These are phyloP conservation scores for Pteronura brasiliensis DNA, from an alignment of 2,113 vertebrate genomes.

Conservation along the genomic window DNA sequence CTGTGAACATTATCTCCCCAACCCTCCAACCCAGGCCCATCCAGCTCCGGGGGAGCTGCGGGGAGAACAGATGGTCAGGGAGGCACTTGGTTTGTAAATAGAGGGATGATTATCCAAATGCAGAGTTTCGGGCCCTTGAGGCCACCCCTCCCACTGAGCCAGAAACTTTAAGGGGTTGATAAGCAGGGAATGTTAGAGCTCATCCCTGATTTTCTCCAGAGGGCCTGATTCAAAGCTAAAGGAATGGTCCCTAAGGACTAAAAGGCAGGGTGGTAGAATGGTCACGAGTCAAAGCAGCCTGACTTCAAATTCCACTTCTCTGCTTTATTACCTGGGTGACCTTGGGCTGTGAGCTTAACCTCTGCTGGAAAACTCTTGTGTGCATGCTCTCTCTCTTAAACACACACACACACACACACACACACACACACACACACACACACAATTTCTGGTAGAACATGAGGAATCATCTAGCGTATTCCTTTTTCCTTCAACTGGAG, in stretches of 20 bases:
- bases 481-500: conserved; percentile 2
- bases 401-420: not conserved
- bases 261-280: not conserved
- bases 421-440: not conserved
- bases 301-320: not conserved
- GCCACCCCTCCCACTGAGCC: not conserved
- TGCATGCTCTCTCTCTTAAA: not conserved
- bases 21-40: not conserved
- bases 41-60: not conserved
- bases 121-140: not conserved
- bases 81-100: not conserved
- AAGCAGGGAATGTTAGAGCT: not conserved
- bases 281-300: not conserved
- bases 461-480: not conserved
- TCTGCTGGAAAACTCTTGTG: not conserved
- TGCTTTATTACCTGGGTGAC: not conserved
- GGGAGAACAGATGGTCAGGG: not conserved
- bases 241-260: not conserved
- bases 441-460: not conserved
- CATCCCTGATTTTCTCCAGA: not conserved
- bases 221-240: not conserved
- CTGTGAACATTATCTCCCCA: not conserved
- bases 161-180: not conserved
- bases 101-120: not conserved
- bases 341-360: not conserved